Evolutionary conservation across 1,140 invertebrate species (phyloP).

Genomic region (Drosophila tsacasi): DNA sequence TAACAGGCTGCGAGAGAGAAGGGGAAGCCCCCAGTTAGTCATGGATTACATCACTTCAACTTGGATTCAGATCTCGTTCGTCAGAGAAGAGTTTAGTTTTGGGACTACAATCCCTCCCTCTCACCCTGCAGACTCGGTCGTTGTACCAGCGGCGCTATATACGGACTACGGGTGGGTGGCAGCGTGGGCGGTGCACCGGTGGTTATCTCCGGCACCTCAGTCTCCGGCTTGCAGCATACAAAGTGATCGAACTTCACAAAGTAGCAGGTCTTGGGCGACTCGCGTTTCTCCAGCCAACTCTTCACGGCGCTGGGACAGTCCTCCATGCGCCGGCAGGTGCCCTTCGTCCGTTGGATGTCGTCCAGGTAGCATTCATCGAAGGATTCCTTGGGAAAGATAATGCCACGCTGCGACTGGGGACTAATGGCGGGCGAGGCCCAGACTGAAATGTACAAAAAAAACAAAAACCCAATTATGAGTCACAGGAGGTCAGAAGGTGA

Average conservation of each 20-base stretch:
- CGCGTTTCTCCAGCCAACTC: constrained; percentile 48
- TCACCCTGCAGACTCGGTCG: constrained; percentile 55
- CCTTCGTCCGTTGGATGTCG: constrained; percentile 19
- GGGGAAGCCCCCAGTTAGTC: constrained; percentile 2
- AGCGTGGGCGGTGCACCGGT: constrained; percentile 15
- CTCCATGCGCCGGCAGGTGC: constrained; percentile 62
- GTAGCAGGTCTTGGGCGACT: constrained; percentile 74
- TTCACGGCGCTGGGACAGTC: constrained; percentile 61
- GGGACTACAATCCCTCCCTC: no score
- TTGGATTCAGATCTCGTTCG: no score
- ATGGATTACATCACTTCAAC: constrained; percentile 10
- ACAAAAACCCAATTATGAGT: neutral
- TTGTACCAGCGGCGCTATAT: neutral
- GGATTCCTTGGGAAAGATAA: constrained; percentile 73
- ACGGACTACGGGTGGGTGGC: neutral
- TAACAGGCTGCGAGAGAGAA: constrained; percentile 38
- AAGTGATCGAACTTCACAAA: constrained; percentile 78
- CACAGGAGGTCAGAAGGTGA: constrained; percentile 1
- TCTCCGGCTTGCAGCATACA: constrained; percentile 64
- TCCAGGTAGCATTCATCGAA: constrained; percentile 71
- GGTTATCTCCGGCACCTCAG: constrained; percentile 4
- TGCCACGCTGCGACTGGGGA: constrained; percentile 58
- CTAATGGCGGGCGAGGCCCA: constrained; percentile 41
- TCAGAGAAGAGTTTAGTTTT: neutral
- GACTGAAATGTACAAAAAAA: constrained; percentile 22